phyloP scores from a whole-genome alignment of 2,797 vertebrate species.

The Centroberyx gerrardi region DNA sequence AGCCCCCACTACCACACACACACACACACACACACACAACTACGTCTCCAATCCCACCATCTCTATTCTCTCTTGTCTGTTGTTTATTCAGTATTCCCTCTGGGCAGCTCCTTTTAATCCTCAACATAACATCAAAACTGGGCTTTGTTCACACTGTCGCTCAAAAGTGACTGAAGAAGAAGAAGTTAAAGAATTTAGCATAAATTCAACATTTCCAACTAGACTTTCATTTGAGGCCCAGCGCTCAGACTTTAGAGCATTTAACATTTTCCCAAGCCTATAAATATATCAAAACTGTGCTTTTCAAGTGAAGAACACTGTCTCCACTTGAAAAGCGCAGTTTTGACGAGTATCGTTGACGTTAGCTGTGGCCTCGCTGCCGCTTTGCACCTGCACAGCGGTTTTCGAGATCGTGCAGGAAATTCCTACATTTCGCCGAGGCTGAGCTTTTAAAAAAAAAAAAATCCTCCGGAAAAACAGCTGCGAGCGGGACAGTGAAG shows the following conservation, averaged over 20 bases:
- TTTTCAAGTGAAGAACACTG: not conserved
- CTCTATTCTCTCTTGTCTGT: slow-evolving; percentile 21
- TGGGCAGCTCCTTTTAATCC: slow-evolving; percentile 53
- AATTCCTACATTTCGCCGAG: slow-evolving; percentile 1
- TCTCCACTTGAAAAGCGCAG: no score
- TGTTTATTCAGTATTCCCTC: slow-evolving; percentile 36
- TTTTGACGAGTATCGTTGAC: not conserved
- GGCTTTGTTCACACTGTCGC: slow-evolving; percentile 20
- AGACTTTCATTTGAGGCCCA: no score
- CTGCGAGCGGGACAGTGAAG: slow-evolving; percentile 35
- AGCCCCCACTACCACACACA: slow-evolving; percentile 35
- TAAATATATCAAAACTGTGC: no score
- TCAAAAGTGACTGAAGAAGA: not conserved
- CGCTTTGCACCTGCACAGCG: not conserved
- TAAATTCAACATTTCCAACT: no score
- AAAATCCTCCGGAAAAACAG: slow-evolving; percentile 22
- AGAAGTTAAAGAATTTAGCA: not conserved
- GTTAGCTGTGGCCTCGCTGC: not conserved
- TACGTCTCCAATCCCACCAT: slow-evolving; percentile 25
- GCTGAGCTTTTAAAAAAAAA: not conserved
- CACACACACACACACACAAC: slow-evolving; percentile 4
- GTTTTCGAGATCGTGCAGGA: not conserved
- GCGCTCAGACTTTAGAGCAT: no score
- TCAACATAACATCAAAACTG: not conserved
- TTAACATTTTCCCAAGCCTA: no score